Conservation (phyloP, 2,113 vertebrate species). For the Hemiscyllium ocellatum region DNA sequence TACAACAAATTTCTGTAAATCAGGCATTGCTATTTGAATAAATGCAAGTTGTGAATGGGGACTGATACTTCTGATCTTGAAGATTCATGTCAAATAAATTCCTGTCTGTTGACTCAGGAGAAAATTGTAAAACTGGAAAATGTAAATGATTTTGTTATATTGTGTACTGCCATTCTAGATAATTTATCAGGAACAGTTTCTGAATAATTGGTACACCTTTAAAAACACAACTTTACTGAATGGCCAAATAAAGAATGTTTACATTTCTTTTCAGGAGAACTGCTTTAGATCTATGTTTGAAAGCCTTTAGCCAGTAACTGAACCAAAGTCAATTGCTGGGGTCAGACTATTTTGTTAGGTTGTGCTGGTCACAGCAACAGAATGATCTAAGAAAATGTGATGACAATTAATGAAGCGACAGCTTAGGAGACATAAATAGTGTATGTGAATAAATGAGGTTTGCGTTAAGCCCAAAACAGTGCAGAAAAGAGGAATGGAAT, state of each 20-base stretch:
- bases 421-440: constrained; percentile 24
- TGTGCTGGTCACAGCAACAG: background rate
- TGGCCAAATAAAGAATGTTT: constrained; percentile 1
- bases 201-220: background rate
- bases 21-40: constrained; percentile 14
- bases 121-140: background rate
- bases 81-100: background rate
- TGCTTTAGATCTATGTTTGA: background rate
- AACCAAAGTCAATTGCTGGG: background rate
- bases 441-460: background rate
- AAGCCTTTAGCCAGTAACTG: constrained; percentile 2
- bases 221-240: constrained; percentile 2
- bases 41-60: constrained; percentile 10
- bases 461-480: background rate
- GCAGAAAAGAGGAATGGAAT: constrained; percentile 21
- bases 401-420: constrained; percentile 23
- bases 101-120: background rate
- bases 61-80: background rate
- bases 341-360: background rate
- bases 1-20: constrained; percentile 13
- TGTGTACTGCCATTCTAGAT: background rate
- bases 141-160: constrained; percentile 10
- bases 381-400: constrained; percentile 26
- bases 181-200: background rate
- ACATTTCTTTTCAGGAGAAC: background rate